phyloP scores from a whole-genome alignment of 1,140 invertebrate genomes.

The Whitmania pigra region DNA sequence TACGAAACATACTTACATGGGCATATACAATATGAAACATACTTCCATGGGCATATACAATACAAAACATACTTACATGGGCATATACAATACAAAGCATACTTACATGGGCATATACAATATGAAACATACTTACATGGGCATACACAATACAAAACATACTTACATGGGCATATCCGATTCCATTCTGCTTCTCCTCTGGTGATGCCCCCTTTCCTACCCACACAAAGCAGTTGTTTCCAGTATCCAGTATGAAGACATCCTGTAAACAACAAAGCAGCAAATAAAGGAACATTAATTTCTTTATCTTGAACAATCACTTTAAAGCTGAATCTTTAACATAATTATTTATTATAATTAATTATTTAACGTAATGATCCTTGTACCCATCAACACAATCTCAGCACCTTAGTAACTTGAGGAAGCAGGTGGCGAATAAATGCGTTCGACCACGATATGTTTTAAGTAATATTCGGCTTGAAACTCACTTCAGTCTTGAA shows the following conservation, averaged over 20 bases:
- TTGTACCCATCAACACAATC: no score
- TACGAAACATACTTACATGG: no score
- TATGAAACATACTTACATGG: no score
- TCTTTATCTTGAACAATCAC: not conserved
- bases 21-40: no score
- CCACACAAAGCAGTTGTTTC: constrained; percentile 32
- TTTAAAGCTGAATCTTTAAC: not conserved
- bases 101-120: no score
- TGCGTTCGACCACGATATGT: not conserved
- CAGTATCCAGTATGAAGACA: constrained; percentile 33
- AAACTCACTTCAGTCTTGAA: constrained; percentile 13
- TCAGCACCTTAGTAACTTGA: not conserved
- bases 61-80: no score
- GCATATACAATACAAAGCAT: no score
- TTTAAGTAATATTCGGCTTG: not conserved
- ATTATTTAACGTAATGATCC: not conserved
- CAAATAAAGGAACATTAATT: not conserved
- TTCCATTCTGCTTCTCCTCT: constrained; percentile 24
- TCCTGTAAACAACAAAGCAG: constrained; percentile 16
- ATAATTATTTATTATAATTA: no score
- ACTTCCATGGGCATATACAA: no score
- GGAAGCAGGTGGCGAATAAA: not conserved
- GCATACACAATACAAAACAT: not conserved
- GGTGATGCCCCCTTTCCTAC: constrained; percentile 27
- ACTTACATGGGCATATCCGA: constrained; percentile 25